These are phyloP conservation scores for Phoronis australis DNA, from an alignment of 2,888 invertebrate species.

Conservation along the genomic window DNA sequence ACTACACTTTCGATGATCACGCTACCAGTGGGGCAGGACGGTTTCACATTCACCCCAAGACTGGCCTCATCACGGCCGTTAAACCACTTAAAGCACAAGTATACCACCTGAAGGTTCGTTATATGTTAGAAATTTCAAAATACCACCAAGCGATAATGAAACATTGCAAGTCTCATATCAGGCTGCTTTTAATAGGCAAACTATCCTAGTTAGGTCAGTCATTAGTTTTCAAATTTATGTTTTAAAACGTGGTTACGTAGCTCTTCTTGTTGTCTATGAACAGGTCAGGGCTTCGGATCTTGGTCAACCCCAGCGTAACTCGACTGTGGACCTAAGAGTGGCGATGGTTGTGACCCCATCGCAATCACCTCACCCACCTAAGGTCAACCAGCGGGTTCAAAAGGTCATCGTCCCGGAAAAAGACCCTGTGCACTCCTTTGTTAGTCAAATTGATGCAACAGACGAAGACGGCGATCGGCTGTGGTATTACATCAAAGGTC, in stretches of 20 bases:
- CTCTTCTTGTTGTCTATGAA: no score
- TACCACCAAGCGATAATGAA: no score
- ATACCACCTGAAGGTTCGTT: no score
- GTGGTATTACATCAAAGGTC: slow-evolving; percentile 79
- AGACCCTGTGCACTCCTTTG: slow-evolving; percentile 80
- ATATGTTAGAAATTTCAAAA: no score
- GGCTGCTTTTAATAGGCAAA: no score
- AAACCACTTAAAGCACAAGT: no score
- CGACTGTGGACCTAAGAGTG: slow-evolving; percentile 54
- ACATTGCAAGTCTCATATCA: no score
- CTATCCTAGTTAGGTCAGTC: no score
- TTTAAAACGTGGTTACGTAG: no score
- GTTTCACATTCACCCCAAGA: slow-evolving; percentile 74
- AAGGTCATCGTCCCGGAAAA: slow-evolving; percentile 46
- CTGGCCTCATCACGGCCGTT: slow-evolving; percentile 76
- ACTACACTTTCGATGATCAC: slow-evolving; percentile 61
- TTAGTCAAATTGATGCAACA: slow-evolving; percentile 76
- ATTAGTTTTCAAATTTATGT: no score
- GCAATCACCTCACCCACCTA: slow-evolving; percentile 59
- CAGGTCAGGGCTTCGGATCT: slow-evolving; percentile 34
- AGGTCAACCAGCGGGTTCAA: slow-evolving; percentile 56
- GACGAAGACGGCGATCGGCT: slow-evolving; percentile 82
- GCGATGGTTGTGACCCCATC: slow-evolving; percentile 29
- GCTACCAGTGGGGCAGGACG: slow-evolving; percentile 59
- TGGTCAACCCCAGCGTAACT: slow-evolving; percentile 25